Evolutionary conservation across 2,113 vertebrate species (phyloP).

Genomic region (Pithys albifrons): DNA sequence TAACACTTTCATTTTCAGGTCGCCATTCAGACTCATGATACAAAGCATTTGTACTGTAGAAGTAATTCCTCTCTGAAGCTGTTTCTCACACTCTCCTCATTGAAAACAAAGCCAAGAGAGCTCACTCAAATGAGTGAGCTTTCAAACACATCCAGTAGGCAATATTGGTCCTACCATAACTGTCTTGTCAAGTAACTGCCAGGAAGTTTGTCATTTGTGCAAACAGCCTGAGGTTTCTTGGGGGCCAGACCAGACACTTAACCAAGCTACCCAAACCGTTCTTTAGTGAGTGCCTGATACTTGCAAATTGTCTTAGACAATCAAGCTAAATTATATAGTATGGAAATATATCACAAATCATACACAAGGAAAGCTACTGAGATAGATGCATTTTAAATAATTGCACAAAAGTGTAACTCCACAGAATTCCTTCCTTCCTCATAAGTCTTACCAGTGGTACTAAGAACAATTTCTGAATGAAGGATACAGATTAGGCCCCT

Average conservation of each 20-base stretch:
- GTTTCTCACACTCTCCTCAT: neutral
- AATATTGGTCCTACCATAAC: neutral
- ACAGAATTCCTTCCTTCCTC: neutral
- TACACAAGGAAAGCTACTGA: neutral
- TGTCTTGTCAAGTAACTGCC: neutral
- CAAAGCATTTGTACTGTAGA: neutral
- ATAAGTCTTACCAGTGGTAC: neutral
- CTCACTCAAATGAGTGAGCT: neutral
- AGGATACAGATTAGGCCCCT: neutral
- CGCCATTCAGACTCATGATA: neutral
- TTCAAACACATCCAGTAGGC: neutral
- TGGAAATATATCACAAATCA: neutral
- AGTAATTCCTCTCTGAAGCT: neutral
- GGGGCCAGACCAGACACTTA: neutral
- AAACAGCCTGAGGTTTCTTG: neutral
- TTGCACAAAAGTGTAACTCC: accelerated
- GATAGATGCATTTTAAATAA: neutral
- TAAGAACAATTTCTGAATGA: neutral
- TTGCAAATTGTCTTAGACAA: neutral
- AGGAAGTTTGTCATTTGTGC: neutral
- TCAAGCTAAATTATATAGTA: neutral
- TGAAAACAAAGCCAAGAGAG: neutral
- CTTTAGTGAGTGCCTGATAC: neutral
- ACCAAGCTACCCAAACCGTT: neutral
- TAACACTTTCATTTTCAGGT: neutral